Evolutionary conservation across 2,888 invertebrate genomes (phyloP).

Genomic region (Watsonalla cultraria): DNA sequence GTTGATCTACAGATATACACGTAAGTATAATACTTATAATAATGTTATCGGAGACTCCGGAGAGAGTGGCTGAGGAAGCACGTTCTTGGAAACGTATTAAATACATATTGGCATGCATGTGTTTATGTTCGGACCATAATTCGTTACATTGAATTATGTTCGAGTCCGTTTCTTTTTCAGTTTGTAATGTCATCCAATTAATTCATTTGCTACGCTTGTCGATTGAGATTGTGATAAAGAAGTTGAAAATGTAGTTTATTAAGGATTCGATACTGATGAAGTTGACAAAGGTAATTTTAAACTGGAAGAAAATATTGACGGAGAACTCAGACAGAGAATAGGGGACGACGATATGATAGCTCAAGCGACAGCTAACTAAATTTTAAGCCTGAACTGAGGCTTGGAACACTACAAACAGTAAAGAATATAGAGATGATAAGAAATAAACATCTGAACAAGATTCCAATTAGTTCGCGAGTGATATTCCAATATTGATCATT

Average conservation of each 20-base stretch:
- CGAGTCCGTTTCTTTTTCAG: not conserved
- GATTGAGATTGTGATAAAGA: not conserved
- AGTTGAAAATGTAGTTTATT: not conserved
- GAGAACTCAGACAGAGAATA: no score
- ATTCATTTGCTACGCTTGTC: not conserved
- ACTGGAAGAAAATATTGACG: no score
- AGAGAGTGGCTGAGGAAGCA: slow-evolving; percentile 22
- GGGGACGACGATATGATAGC: no score
- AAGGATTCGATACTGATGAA: not conserved
- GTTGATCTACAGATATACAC: slow-evolving; percentile 1
- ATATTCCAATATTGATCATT: not conserved
- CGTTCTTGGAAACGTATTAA: slow-evolving; percentile 12
- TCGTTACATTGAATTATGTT: not conserved
- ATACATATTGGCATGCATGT: slow-evolving; percentile 5
- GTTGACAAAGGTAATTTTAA: no score
- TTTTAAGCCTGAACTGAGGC: not conserved
- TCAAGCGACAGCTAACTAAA: no score
- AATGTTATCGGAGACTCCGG: slow-evolving; percentile 19
- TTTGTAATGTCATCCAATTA: not conserved
- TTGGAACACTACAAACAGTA: not conserved
- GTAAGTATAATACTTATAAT: slow-evolving; percentile 2
- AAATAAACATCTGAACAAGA: not conserved
- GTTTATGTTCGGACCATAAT: slow-evolving; percentile 5
- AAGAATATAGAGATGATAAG: no score
- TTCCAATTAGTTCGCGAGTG: not conserved